These are phyloP conservation scores for Seira sanloemensis DNA, from an alignment of 2,888 invertebrate species.

Conservation along the genomic window DNA sequence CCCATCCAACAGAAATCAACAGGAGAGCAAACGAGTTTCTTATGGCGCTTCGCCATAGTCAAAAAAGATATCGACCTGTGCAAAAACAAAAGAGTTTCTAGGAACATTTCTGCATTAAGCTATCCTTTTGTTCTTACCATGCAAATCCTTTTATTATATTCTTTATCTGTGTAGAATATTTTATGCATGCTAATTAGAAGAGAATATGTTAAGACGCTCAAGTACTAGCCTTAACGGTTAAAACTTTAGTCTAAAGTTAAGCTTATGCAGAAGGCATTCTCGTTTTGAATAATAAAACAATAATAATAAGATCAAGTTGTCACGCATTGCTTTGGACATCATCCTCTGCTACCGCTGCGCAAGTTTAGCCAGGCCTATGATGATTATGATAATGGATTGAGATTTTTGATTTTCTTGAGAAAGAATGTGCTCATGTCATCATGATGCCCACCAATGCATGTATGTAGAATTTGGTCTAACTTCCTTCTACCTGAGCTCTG, in stretches of 20 bases:
- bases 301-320: constrained; percentile 15
- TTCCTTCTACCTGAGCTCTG: not conserved
- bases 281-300: constrained; percentile 5
- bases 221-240: constrained; percentile 25
- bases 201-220: constrained; percentile 47
- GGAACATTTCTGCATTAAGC: not conserved
- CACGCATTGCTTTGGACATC: not conserved
- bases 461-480: not conserved
- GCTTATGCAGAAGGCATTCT: not conserved
- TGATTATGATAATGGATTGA: constrained; percentile 3
- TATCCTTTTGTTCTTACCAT: not conserved
- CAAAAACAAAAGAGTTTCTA: not conserved
- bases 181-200: constrained; percentile 47
- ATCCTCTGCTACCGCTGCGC: not conserved
- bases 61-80: not conserved
- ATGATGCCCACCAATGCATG: not conserved
- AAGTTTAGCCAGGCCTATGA: not conserved
- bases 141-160: not conserved
- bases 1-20: not conserved
- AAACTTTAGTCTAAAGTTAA: not conserved
- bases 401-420: not conserved
- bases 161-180: not conserved
- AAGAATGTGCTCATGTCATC: constrained; percentile 18
- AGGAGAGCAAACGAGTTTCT: not conserved
- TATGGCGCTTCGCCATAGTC: not conserved